Base-by-base conservation (phyloP, 1,140 invertebrate species). In the Melanaphis sacchari region DNA sequence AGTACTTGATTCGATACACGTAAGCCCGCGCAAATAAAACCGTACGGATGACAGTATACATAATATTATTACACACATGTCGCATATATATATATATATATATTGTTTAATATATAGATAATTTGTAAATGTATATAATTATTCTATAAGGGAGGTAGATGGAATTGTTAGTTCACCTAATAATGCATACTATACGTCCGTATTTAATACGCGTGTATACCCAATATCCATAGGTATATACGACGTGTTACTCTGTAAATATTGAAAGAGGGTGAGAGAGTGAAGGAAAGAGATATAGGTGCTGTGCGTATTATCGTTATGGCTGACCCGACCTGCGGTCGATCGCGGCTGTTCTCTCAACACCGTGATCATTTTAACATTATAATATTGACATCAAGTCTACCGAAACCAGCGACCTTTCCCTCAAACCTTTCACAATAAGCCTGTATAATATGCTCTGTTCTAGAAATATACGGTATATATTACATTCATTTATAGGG, bases 131-230 rank as follows among this genome's bases (percentile, higher is more conserved):
- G 6, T 5, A 49, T 49, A 49, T 18, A 49, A 49, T 15, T 49
- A 49, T 0, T 18, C 15, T 49, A 18, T 5, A 1, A 0, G 4
- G 0, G 31, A 6, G 15, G 4, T 18, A n/a, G 59, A 11, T 0
- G 54, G 31, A 76, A 76, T n/a, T n/a, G 59, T n/a, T 4, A 18
- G 59, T n/a, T 36, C 5, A 15, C 59, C 9, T 11, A 15, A 11
- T 66, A 43, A 18, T 36, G n/a, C n/a, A 76, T n/a, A 76, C 59
- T n/a, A 18, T n/a, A n/a, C 31, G 59, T 76, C 4, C 15, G 31
- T 15, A 18, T 76, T 4, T 15, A 31, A 66, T 31, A 6, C 31
- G 15, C 59, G 4, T n/a, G 31, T n/a, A 31, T 59, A 59, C 26
- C 54, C 26, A 0, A 31, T 59, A 59, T 9, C 54, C 26, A 0